A percentile compares a stretch with the other conserved stretches of the same genome.
Evolutionary conservation across 2,888 invertebrate species (phyloP).

Genomic region (Leptopilina myrica): DNA sequence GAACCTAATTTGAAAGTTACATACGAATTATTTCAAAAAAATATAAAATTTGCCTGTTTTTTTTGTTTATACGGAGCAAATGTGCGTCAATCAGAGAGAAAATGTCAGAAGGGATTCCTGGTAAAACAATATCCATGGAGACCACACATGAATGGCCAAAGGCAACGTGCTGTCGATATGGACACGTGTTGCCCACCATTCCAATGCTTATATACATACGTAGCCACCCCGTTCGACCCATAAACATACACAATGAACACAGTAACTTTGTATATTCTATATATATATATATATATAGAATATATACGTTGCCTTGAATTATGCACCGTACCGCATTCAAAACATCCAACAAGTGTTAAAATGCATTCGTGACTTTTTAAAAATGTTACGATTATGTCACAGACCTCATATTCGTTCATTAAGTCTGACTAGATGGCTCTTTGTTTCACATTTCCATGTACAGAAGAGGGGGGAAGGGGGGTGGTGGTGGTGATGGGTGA

Average conservation of each 20-base stretch:
- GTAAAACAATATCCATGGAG: constrained; percentile 57
- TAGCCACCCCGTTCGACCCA: constrained; percentile 58
- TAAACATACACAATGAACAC: constrained; percentile 69
- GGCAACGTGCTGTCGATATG: constrained; percentile 70
- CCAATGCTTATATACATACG: constrained; percentile 53
- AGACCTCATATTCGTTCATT: constrained; percentile 62
- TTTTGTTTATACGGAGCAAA: constrained; percentile 23
- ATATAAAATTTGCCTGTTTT: neutral
- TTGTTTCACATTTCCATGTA: constrained; percentile 57
- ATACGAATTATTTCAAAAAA: no score
- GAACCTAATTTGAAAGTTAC: no score
- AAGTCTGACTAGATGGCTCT: constrained; percentile 58
- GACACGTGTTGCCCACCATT: constrained; percentile 69
- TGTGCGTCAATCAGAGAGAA: constrained; percentile 21
- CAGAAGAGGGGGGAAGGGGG: constrained; percentile 8
- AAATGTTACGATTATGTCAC: constrained; percentile 74
- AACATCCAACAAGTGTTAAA: constrained; percentile 55
- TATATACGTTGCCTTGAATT: constrained; percentile 67
- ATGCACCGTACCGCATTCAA: constrained; percentile 67
- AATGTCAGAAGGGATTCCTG: constrained; percentile 45
- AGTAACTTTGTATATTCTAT: constrained; percentile 36
- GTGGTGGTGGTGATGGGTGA: no score
- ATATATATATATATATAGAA: constrained; percentile 29
- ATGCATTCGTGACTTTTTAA: constrained; percentile 74
- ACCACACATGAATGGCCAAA: constrained; percentile 70